These are phyloP conservation scores for Macropis europaea DNA, from an alignment of 2,888 invertebrate species.

Conservation along the genomic window DNA sequence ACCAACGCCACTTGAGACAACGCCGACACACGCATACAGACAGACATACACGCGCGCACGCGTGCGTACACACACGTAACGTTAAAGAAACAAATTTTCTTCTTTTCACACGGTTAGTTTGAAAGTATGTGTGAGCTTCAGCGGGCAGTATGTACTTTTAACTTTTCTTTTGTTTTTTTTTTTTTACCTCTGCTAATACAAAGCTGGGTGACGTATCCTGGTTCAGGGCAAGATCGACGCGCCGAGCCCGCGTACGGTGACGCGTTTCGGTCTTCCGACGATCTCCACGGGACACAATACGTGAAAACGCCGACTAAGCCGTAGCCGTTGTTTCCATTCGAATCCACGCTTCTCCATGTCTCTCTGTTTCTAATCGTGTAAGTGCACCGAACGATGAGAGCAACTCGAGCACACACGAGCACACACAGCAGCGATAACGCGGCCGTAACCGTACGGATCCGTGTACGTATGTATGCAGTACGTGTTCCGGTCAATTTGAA, in stretches of 20 bases:
- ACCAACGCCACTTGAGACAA: not conserved
- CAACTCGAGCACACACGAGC: constrained; percentile 23
- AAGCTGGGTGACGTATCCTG: not conserved
- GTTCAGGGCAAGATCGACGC: not conserved
- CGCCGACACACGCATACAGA: constrained; percentile 1
- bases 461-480: no score
- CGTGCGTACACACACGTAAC: not conserved
- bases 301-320: no score
- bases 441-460: no score
- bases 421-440: constrained; percentile 37
- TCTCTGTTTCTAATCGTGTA: constrained; percentile 1
- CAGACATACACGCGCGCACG: no score
- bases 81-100: constrained; percentile 5
- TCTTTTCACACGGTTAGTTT: constrained; percentile 29
- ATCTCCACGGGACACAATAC: no score
- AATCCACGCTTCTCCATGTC: not conserved
- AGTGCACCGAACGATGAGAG: constrained; percentile 1
- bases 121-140: constrained; percentile 49
- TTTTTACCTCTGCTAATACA: constrained; percentile 24
- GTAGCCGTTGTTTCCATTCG: not conserved
- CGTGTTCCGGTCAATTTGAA: no score
- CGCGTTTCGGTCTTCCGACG: not conserved
- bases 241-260: not conserved
- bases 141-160: constrained; percentile 33
- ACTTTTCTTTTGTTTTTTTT: constrained; percentile 5